Base-by-base conservation (phyloP, 2,113 vertebrate genomes). In the Falco punctatus region DNA sequence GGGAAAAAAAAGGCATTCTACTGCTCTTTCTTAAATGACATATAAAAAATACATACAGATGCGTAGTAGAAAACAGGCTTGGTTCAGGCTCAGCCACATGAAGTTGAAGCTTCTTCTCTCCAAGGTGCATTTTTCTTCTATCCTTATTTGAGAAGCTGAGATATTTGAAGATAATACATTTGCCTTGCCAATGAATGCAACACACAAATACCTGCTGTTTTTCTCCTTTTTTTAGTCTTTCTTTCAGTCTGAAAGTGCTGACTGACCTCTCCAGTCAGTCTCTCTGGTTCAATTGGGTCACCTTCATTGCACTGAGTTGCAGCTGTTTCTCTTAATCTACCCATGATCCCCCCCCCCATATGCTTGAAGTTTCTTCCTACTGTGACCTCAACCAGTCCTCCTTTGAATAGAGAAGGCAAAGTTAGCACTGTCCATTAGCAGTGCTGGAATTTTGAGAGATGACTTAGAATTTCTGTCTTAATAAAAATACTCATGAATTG, bases 271-370 rank as follows among this genome's bases (percentile, higher is more conserved):
- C 17, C 33, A 85, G 64, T 59, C 65, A 42, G 8, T 40, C 24
- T 91, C 15, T 67, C n/a, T 58, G 11, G 15, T 71, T 85, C 0
- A 0, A 58, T 71, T 71, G 44, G 8, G 27, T 92, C 40, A 64
- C 30, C 49, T 44, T 81, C 58, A n/a, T 65, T 80, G n/a, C 49
- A 57, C 30, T 11, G 10, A 62, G 9, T 48, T 90, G 27, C 28
- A 16, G 46, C 17, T 82, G 19, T 57, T 88, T 73, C 46, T 81
- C 26, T 59, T 85, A 71, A 91, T 58, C 48, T 66, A 23, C 13
- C 27, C 5, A 4, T 38, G 5, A 6, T 2, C 23, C 9, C 14
- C 13, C 42, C 5, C 5, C 23, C 9, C 14, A 13, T 14, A 4
- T 18, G 6, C 72, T 64, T 88, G 6, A 80, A 35, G 11, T 57